Base-by-base conservation (phyloP, 2,113 vertebrate species). In the Oceanites oceanicus region DNA sequence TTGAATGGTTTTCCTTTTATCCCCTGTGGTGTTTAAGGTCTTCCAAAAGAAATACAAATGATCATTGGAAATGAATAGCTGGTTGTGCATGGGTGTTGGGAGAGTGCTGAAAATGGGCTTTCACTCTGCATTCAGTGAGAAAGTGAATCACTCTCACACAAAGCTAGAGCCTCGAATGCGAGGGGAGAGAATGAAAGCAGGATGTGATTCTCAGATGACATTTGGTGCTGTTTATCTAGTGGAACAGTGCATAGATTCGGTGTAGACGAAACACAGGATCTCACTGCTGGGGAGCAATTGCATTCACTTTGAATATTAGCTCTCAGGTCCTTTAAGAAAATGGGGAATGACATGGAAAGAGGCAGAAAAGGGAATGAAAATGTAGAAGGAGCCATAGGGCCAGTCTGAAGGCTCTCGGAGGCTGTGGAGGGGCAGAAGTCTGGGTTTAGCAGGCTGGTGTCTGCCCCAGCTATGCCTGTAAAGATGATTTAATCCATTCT, bases 41-140 rank as follows among this genome's bases (percentile, higher is more conserved):
- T 95, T 97, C 94, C 96, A 94, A 96, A 96, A 95, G 94, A 95
- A 97, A 96, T 96, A 96, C 96, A 94, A 96, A 96, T 96, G 96
- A 96, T 96, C 88, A 92, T 95, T 93, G 83, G 92, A 96, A 94
- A 96, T 96, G 92, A 96, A 96, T 96, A 90, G 95, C 91, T 94
- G 91, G 92, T 96, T 90, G 92, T 96, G 91, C 94, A 88, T 11
- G 92, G 91, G 75, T 91, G 96, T 95, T 88, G 96, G 88, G 90
- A 94, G 95, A 95, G 75, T 88, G 91, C 92, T 96, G 92, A 94
- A 97, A 95, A 97, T 84, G 86, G 96, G 88, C 88, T 97, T 95
- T 94, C 94, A 94, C 73, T 78, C 83, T 89, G 83, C 67, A 96
- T 95, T 96, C 95, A 96, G 76, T 72, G 86, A 86, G 92, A 81